A percentile compares a stretch with the other conserved stretches of the same genome.
These are phyloP conservation scores for Parthenolecanium corni DNA, from an alignment of 2,888 invertebrate species.

Conservation along the genomic window DNA sequence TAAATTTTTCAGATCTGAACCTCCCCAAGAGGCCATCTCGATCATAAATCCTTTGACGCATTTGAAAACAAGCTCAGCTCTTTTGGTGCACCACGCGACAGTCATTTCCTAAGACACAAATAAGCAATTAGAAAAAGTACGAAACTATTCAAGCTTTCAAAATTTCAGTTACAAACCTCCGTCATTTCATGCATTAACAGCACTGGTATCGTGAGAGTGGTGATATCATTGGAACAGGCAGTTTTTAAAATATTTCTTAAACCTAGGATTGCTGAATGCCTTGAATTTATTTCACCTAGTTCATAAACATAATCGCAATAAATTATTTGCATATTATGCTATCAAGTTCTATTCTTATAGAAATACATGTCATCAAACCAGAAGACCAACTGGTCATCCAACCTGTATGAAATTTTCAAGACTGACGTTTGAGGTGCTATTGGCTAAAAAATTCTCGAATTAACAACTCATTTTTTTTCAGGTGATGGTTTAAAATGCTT, in stretches of 20 bases:
- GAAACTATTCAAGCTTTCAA: too few species aligned
- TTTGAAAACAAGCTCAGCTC: slow-evolving; percentile 95
- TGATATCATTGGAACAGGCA: slow-evolving; percentile 89
- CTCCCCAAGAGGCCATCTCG: slow-evolving; percentile 90
- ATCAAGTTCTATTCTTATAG: slow-evolving; percentile 2
- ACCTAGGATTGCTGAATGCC: slow-evolving; percentile 90
- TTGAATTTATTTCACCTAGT: slow-evolving; percentile 81
- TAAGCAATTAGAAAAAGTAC: slow-evolving; percentile 1
- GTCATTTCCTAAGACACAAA: slow-evolving; percentile 76
- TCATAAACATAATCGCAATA: too few species aligned
- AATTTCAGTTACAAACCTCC: slow-evolving; percentile 51
- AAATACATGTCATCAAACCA: background rate
- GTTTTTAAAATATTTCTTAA: slow-evolving; percentile 87
- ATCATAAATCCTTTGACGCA: slow-evolving; percentile 99
- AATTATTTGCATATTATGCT: background rate
- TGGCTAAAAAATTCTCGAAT: too few species aligned
- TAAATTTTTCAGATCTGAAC: slow-evolving; percentile 75
- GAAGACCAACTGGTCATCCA: too few species aligned
- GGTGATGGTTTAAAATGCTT: too few species aligned
- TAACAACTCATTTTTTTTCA: too few species aligned
- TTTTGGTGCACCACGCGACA: slow-evolving; percentile 85
- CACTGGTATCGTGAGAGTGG: slow-evolving; percentile 83
- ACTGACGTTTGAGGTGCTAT: too few species aligned
- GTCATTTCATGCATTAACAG: slow-evolving; percentile 85
- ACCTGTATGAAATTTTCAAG: too few species aligned